Base-by-base conservation (phyloP, 1,140 invertebrate genomes). In the Cydia pomonella region DNA sequence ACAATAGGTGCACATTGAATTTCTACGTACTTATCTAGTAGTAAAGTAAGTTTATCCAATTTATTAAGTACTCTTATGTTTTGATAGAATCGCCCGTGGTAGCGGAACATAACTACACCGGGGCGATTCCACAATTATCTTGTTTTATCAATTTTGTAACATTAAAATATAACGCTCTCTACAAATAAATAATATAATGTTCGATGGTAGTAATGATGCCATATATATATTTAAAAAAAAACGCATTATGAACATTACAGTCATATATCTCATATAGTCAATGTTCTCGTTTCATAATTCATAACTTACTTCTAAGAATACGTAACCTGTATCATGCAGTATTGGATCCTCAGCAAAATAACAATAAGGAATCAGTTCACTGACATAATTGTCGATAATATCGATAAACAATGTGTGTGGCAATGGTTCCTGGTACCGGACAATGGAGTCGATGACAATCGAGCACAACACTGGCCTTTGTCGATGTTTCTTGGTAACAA, bases 391-490 rank as follows among this genome's bases (percentile, higher is more conserved):
- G 64, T 18, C 64, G 27, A 38, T 69, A 66, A 66, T 69, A 38
- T 69, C 64, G 64, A 66, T 66, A 10, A 69, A 69, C 64, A 69
- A 33, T 18, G 29, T 41, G 29, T 69, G 64, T 18, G 47, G 47
- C 53, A 7, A 12, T 5, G 64, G 33, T 69, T 69, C 64, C 29
- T 33, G 64, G 64, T 33, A 69, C 27, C 2, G 29, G 29, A 69
- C 64, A 69, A 69, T 69, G 64, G 27, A 38, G 33, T 69, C 64
- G 64, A 18, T 33, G 64, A 69, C 29, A 69, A 69, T 69, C 64
- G 64, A 33, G 64, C 27, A 66, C 63, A 66, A 2, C 64, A 69
- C 64, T 69, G 29, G 13, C n/a, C 64, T 33, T 41, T 69, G 64
- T 69, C 29, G 41, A 38, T 18, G 7, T 9, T 69, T 69, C 64